phyloP scores from a whole-genome alignment of 2,113 vertebrate genomes.

The Manacus vitellinus region DNA sequence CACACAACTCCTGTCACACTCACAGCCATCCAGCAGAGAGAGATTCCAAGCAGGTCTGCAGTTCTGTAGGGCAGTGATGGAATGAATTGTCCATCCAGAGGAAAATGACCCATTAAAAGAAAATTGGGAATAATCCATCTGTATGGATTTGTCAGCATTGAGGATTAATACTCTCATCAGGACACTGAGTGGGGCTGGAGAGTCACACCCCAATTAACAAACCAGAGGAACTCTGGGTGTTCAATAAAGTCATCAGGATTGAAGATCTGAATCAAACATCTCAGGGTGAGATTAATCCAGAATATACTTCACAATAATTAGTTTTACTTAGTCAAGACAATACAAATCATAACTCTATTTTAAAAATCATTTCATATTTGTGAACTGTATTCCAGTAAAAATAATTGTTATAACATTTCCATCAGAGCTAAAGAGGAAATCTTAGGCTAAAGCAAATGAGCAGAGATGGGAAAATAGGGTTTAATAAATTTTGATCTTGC shows the following conservation, averaged over 20 bases:
- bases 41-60: neutral
- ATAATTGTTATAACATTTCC: neutral
- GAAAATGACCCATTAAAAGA: conserved; percentile 20
- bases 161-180: neutral
- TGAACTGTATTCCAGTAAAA: neutral
- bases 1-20: neutral
- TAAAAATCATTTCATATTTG: neutral
- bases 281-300: neutral
- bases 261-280: neutral
- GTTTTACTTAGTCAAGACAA: neutral
- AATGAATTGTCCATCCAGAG: conserved; percentile 8
- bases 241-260: neutral
- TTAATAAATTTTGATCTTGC: conserved; percentile 12
- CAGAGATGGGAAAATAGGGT: conserved; percentile 2
- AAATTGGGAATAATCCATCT: conserved; percentile 39
- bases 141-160: neutral
- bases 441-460: conserved; percentile 9
- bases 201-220: neutral
- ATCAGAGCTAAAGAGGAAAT: neutral
- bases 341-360: neutral
- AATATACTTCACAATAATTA: neutral
- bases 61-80: neutral
- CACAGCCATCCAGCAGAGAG: neutral
- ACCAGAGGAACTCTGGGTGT: neutral
- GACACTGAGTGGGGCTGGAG: neutral